Evolutionary conservation across 2,113 vertebrate species (phyloP).

Genomic region (Ctenomys sociabilis): DNA sequence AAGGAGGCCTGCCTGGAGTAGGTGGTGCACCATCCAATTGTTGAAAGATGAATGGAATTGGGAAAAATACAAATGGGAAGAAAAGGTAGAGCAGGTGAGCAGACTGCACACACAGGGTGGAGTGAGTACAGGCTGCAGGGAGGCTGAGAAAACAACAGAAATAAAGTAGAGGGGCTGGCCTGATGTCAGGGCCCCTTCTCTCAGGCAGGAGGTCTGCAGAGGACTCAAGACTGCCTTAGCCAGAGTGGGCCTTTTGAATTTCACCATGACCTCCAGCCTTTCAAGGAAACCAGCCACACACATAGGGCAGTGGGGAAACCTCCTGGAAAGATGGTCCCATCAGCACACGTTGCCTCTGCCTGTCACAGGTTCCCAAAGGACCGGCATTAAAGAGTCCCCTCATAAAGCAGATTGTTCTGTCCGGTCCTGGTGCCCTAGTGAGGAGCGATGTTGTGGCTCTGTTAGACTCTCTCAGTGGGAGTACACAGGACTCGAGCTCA

Average conservation of each 20-base stretch:
- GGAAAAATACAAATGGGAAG: not conserved
- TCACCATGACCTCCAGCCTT: not conserved
- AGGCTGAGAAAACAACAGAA: not conserved
- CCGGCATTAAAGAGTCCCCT: not conserved
- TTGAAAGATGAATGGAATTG: not conserved
- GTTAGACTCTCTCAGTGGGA: not conserved
- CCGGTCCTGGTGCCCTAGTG: not conserved
- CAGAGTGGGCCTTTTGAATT: not conserved
- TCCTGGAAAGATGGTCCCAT: not conserved
- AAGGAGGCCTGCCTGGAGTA: slow-evolving; percentile 40
- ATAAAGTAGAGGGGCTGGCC: not conserved
- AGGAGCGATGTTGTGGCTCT: not conserved
- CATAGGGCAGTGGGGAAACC: not conserved
- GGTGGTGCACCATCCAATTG: not conserved
- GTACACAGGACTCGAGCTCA: not conserved
- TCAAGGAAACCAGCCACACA: not conserved
- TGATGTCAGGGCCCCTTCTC: not conserved
- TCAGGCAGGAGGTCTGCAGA: not conserved
- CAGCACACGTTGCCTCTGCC: not conserved
- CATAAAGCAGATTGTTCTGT: not conserved
- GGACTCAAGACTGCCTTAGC: not conserved
- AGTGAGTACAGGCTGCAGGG: not conserved
- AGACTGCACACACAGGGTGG: not conserved
- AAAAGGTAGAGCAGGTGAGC: not conserved
- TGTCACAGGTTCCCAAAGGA: not conserved